These are phyloP conservation scores for Leptopterna dolabrata DNA, from an alignment of 2,888 invertebrate genomes.

Conservation along the genomic window DNA sequence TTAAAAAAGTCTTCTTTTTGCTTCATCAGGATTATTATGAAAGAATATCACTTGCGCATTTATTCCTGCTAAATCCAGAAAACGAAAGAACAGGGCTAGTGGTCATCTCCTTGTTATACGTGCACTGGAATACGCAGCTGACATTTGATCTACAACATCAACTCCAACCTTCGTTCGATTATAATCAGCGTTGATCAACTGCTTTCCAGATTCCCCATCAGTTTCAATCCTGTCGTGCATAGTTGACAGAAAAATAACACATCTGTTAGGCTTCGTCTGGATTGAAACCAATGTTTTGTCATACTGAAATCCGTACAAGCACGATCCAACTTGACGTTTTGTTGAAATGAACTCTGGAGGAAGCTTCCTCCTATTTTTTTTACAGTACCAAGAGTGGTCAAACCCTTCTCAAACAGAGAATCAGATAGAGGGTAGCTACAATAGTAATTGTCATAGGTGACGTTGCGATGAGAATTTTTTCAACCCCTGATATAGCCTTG, in stretches of 20 bases:
- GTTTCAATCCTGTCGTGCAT: not conserved
- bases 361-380: not conserved
- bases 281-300: not conserved
- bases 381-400: conserved; percentile 47
- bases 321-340: conserved; percentile 1
- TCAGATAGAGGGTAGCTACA: conserved; percentile 43
- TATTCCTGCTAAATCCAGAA: not conserved
- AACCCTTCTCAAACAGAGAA: conserved; percentile 38
- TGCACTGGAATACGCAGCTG: not conserved
- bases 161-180: conserved; percentile 1
- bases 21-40: not conserved
- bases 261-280: not conserved
- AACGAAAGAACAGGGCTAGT: not conserved
- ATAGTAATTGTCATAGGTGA: conserved; percentile 57
- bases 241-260: not conserved
- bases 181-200: not conserved
- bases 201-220: not conserved
- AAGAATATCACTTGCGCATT: not conserved
- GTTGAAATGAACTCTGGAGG: not conserved
- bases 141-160: conserved; percentile 1
- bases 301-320: not conserved
- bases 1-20: not conserved
- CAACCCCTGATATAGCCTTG: conserved; percentile 55
- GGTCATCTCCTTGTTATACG: not conserved
- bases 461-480: conserved; percentile 58